A percentile compares a stretch with the other conserved stretches of the same genome.
phyloP scores from a whole-genome alignment of 2,797 vertebrate species.

The Onychomys leucogaster region DNA sequence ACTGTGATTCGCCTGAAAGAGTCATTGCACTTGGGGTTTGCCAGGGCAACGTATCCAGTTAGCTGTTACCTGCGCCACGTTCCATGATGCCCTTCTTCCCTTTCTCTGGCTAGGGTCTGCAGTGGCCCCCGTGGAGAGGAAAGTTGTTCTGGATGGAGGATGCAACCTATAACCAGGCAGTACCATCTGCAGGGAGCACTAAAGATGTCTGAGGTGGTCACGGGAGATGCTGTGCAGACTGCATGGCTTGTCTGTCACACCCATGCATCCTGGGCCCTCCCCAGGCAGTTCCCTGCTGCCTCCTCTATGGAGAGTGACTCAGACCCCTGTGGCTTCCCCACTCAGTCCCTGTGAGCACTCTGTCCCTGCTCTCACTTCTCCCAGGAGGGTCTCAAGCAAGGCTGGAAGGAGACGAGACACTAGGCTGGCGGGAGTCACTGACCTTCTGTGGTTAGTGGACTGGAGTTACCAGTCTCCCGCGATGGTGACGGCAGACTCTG shows the following conservation, averaged over 20 bases:
- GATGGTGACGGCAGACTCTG: background rate
- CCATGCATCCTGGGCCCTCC: background rate
- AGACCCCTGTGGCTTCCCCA: background rate
- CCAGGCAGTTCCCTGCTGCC: background rate
- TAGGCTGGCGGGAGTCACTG: background rate
- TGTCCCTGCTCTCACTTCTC: background rate
- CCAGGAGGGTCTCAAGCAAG: background rate
- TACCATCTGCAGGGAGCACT: background rate
- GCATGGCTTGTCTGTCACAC: fast-evolving
- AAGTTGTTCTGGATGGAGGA: background rate
- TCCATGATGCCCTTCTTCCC: background rate
- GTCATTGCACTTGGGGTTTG: background rate
- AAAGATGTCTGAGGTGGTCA: too few species aligned
- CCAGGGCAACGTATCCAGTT: fast-evolving
- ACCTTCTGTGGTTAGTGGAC: background rate
- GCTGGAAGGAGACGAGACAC: background rate
- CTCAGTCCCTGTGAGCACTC: background rate
- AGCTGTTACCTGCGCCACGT: background rate
- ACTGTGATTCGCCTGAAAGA: too few species aligned
- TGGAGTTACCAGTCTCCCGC: background rate
- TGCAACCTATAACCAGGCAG: background rate
- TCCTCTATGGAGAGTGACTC: background rate
- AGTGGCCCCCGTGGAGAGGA: background rate
- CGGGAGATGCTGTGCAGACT: fast-evolving
- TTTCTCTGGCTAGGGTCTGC: background rate